Percentiles rank a stretch among this genome's conserved stretches.
Conservation (phyloP, 2,888 invertebrate genomes). For the Drosophila peninsularis region DNA sequence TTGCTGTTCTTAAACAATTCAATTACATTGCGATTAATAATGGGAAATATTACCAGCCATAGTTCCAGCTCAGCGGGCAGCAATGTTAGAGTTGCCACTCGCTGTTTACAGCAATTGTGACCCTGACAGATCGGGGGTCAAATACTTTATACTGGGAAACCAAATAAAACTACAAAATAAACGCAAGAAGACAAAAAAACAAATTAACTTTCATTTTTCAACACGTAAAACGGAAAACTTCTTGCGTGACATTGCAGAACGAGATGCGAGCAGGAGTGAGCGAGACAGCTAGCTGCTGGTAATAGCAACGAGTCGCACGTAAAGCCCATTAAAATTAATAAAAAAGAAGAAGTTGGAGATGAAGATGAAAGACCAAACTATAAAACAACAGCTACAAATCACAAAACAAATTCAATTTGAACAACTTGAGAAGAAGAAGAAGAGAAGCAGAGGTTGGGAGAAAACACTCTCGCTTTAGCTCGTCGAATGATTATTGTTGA, state of each 20-base stretch:
- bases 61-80: slow-evolving; percentile 62
- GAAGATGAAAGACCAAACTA: slow-evolving; percentile 24
- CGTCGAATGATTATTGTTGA: slow-evolving; percentile 26
- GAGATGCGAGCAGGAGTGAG: slow-evolving; percentile 30
- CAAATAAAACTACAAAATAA: slow-evolving; percentile 13
- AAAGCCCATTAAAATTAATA: slow-evolving; percentile 71
- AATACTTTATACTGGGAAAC: slow-evolving; percentile 22
- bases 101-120: slow-evolving; percentile 36
- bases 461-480: slow-evolving; percentile 56
- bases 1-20: slow-evolving; percentile 64
- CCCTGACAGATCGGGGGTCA: slow-evolving; percentile 44
- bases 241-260: slow-evolving; percentile 73
- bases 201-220: slow-evolving; percentile 80
- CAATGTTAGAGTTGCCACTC: slow-evolving; percentile 37
- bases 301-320: slow-evolving; percentile 56
- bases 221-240: slow-evolving; percentile 66
- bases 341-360: slow-evolving; percentile 8
- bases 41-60: slow-evolving; percentile 60
- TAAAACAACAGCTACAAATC: slow-evolving; percentile 51
- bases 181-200: slow-evolving; percentile 9
- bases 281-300: slow-evolving; percentile 9
- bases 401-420: slow-evolving; percentile 54
- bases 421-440: slow-evolving; percentile 11
- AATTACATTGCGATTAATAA: slow-evolving; percentile 73
- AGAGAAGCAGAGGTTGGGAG: not conserved